Base-by-base conservation (phyloP, 2,113 vertebrate genomes). In the Peromyscus leucopus region DNA sequence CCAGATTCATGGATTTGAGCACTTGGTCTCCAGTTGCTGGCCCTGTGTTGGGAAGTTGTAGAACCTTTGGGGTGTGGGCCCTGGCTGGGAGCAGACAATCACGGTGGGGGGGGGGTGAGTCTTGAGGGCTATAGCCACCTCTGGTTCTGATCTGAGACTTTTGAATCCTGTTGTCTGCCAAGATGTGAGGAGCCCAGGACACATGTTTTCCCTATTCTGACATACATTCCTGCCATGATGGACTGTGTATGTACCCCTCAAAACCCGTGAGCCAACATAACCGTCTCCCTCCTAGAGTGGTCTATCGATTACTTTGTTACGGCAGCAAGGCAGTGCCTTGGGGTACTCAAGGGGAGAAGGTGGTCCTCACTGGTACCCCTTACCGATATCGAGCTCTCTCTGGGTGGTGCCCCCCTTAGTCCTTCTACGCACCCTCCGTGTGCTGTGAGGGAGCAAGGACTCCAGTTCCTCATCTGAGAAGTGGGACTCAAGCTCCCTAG, bases 281-380 rank as follows among this genome's bases (percentile, higher is more conserved):
- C 10, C 1, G 0, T 48, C 83, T 65, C 39, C 82, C 31, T 39
- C 4, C 61, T 65, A 65, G 80, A 46, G 39, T 42, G 59, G 22
- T 31, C 59, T 42, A 0, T 61, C 3, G 0, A 57, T 39, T 28
- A 28, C 39, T 39, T 19, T 63, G 1, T 26, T 3, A 46, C 15
- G 46, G 42, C 42, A 46, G 15, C 26, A 85, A 65, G 26, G 15
- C 39, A 42, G 26, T 8, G 2, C n/a, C n/a, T n/a, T 24, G 0
- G 28, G 63, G 2, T 42, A 15, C 3, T 84, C 26, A 86, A 48
- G 84, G 16, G 65, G 65, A 71, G 42, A 55, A 69, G 19, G 42
- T 13, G 26, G 31, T 55, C 46, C 39, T 69, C 39, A 13, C 28
- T 15, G 46, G 33, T 71, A 55, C 46, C 85, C 28, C 46, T 55